Evolutionary conservation across 2,797 vertebrate genomes (phyloP).

Genomic region (Pipistrellus nathusii): DNA sequence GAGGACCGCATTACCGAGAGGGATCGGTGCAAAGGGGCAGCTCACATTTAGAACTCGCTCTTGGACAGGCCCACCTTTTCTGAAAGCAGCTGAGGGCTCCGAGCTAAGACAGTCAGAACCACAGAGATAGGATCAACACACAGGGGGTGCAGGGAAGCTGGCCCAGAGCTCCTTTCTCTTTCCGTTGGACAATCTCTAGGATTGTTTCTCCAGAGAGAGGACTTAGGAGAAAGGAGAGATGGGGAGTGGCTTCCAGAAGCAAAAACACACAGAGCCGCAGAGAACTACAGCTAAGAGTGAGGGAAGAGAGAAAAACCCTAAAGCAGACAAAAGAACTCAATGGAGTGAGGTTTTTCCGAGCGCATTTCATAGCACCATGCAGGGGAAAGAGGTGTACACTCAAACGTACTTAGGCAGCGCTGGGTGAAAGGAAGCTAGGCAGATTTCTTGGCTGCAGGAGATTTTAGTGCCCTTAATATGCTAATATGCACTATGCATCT

Average conservation of each 20-base stretch:
- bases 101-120: not conserved
- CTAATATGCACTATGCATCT: not conserved
- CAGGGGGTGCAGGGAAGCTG: not conserved
- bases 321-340: not conserved
- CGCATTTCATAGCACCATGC: not conserved
- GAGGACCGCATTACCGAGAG: not conserved
- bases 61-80: not conserved
- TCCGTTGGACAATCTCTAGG: not conserved
- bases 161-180: not conserved
- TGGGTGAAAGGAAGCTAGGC: slow-evolving; percentile 10
- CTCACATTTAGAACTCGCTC: not conserved
- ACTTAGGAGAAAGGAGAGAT: not conserved
- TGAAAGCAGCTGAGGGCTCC: not conserved
- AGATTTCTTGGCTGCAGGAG: not conserved
- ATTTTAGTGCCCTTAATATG: not conserved
- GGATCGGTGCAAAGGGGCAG: not conserved
- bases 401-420: not conserved
- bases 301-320: not conserved
- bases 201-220: not conserved
- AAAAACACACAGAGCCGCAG: not conserved
- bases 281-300: not conserved
- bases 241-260: not conserved
- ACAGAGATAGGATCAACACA: not conserved
- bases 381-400: not conserved
- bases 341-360: not conserved